Evolutionary conservation across 1,140 invertebrate genomes (phyloP), one percentile per base, ranked within the genome.

Genomic region (Asbolus verrucosus): DNA sequence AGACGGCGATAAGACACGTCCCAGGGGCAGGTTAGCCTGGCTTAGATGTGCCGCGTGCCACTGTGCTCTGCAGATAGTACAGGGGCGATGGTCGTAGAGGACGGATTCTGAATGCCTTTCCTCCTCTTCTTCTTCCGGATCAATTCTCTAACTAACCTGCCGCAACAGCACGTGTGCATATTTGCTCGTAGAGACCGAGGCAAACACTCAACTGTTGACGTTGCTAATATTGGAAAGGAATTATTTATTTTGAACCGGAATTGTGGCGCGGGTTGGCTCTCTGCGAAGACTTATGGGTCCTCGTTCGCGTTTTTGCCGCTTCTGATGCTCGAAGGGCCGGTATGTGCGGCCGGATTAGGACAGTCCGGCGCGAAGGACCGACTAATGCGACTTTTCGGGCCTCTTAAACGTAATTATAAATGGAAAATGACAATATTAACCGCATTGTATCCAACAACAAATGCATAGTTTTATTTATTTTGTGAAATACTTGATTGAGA

Each of bases 1-100:
- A 70, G 61, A 65, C 61, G 46, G 21, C 36, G 68, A 70, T 70
- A 70, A 70, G 68, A 70, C 68, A 70, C 68, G 68, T 70, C 68
- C 68, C 68, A 59, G 61, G 68, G 68, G 68, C 61, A 70, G 61
- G 68, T 70, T 70, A 65, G 43, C 41, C 61, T 50, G 62, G 68
- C 61, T 70, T 70, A 70, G 54, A 62, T 59, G 41, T 65, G 50
- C 68, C 68, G 50, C 62, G 65, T 65, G 60, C 50, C 61, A 60
- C 68, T 70, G 68, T 60, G 61, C 16, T 46, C 39, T 54, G 46
- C 16, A 70, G 68, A 70, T 70, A 66, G 39, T 66, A 21, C 2
- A 41, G 33, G 21, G 39, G 18, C 24, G 19, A 18, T 19, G 39
- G 24, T n/a, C n/a, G n/a, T n/a, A 39, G 21, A 63, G 33, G 15